These are phyloP conservation scores for Drosophila paracracens DNA, from an alignment of 2,888 invertebrate genomes.

Conservation along the genomic window DNA sequence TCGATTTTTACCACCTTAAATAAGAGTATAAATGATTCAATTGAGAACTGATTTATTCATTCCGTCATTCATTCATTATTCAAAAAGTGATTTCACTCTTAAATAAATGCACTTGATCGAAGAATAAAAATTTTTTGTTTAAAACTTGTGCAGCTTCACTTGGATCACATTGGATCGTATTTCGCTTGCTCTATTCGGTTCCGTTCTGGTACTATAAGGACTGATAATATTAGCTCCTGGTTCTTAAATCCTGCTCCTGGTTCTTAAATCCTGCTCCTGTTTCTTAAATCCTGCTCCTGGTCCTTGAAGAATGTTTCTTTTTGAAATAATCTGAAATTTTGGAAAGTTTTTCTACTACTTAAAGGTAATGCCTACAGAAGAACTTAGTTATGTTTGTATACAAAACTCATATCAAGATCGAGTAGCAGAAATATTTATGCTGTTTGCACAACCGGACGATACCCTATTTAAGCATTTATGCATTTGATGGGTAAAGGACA, in stretches of 20 bases:
- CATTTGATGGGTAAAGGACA: not conserved
- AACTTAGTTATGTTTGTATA: not conserved
- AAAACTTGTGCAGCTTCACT: not conserved
- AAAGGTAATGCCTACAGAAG: rapidly evolving
- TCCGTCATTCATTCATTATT: not conserved
- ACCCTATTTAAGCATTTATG: not conserved
- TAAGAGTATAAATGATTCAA: not conserved
- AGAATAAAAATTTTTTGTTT: not conserved
- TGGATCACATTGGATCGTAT: not conserved
- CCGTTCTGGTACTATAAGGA: not conserved
- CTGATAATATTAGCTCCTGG: not conserved
- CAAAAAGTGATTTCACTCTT: no score
- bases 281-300: not conserved
- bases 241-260: no score
- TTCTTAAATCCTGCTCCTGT: no score
- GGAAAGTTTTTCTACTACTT: rapidly evolving
- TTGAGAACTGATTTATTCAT: not conserved
- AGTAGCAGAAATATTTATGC: not conserved
- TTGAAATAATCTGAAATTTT: not conserved
- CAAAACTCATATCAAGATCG: not conserved
- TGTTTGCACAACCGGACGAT: not conserved
- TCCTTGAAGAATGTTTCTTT: not conserved
- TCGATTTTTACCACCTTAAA: not conserved
- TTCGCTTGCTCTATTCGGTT: not conserved
- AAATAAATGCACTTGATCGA: not conserved